phyloP scores from a whole-genome alignment of 2,797 vertebrate species.

The Typhlichthys eigenmanni region DNA sequence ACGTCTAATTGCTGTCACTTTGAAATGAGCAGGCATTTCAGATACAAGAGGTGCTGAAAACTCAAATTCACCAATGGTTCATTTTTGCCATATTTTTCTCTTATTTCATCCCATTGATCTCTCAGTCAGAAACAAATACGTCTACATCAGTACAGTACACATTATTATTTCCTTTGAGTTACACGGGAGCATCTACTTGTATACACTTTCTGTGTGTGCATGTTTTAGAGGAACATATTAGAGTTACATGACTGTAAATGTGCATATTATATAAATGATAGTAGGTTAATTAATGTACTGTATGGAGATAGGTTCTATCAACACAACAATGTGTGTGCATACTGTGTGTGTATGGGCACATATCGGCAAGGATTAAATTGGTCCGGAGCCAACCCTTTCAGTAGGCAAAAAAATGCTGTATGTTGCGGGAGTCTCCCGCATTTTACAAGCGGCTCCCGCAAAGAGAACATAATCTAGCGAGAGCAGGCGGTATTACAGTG shows the following conservation, averaged over 20 bases:
- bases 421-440: too few species aligned
- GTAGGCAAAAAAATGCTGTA: too few species aligned
- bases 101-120: too few species aligned
- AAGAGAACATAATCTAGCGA: too few species aligned
- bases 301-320: neutral
- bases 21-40: slow-evolving; percentile 39
- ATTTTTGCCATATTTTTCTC: too few species aligned
- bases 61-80: slow-evolving; percentile 33
- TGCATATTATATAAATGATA: neutral
- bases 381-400: too few species aligned
- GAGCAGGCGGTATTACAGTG: too few species aligned
- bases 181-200: neutral
- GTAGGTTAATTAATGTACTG: too few species aligned
- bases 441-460: too few species aligned
- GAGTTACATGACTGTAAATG: neutral
- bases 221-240: neutral
- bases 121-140: too few species aligned
- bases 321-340: neutral
- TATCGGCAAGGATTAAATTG: too few species aligned
- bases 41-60: slow-evolving; percentile 63
- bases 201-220: slow-evolving; percentile 16
- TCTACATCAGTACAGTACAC: too few species aligned
- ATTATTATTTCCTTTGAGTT: slow-evolving; percentile 15
- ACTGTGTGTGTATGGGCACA: neutral
- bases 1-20: slow-evolving; percentile 66